Conservation (phyloP, 2,797 vertebrate genomes). For the Rhinophrynus dorsalis region DNA sequence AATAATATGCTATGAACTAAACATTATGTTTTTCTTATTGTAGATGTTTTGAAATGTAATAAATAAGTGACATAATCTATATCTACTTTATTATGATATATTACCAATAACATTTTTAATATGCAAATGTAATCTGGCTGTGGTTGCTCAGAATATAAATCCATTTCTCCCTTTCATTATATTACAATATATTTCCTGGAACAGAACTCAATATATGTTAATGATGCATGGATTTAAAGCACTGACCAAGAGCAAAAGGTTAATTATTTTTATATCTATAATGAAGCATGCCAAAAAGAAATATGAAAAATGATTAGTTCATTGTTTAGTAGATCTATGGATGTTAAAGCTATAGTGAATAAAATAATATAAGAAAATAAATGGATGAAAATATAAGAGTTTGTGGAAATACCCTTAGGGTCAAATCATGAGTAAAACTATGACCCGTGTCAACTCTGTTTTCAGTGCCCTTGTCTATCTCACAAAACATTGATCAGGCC, state of each 20-base stretch:
- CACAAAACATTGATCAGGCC: too few relatives aligned
- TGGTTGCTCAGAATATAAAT: constrained; percentile 44
- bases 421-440: too few relatives aligned
- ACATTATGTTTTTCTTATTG: not conserved
- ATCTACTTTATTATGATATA: constrained; percentile 48
- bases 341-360: not conserved
- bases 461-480: too few relatives aligned
- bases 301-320: constrained; percentile 31
- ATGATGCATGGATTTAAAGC: constrained; percentile 44
- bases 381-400: not conserved
- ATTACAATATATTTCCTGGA: constrained; percentile 49
- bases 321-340: not conserved
- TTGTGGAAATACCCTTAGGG: too few relatives aligned
- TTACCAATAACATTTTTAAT: constrained; percentile 43
- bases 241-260: constrained; percentile 45
- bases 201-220: constrained; percentile 48
- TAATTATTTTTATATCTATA: constrained; percentile 47
- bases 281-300: constrained; percentile 35
- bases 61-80: constrained; percentile 45
- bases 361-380: not conserved
- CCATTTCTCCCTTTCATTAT: constrained; percentile 46
- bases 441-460: too few relatives aligned
- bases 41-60: constrained; percentile 2
- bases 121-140: constrained; percentile 48
- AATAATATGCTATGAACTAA: not conserved